A percentile compares a stretch with the other conserved stretches of the same genome.
Conservation (phyloP, 1,140 invertebrate genomes). For the Cyclargus thomasi region DNA sequence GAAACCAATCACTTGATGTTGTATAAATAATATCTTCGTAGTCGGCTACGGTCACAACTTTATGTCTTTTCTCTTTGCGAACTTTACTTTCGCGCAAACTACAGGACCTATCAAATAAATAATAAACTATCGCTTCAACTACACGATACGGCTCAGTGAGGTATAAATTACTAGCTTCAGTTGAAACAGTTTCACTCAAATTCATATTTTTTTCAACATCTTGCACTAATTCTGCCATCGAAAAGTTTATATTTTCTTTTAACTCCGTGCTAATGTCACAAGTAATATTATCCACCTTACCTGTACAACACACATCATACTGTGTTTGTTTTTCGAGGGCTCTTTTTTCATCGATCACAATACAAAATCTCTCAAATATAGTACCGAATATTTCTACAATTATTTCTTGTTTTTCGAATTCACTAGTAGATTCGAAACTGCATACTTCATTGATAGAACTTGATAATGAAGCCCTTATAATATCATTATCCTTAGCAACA, state of each 20-base stretch:
- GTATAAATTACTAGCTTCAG: constrained; percentile 42
- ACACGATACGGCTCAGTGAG: constrained; percentile 34
- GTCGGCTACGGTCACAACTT: constrained; percentile 57
- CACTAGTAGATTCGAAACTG: constrained; percentile 55
- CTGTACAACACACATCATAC: not conserved
- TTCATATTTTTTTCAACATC: constrained; percentile 41
- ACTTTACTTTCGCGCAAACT: constrained; percentile 29
- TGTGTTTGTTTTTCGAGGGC: not conserved
- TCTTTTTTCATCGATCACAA: not conserved
- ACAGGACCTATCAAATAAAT: constrained; percentile 48
- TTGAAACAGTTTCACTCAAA: constrained; percentile 38
- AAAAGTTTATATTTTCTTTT: constrained; percentile 38
- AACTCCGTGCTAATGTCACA: constrained; percentile 1
- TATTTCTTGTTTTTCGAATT: constrained; percentile 62
- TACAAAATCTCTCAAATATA: constrained; percentile 40
- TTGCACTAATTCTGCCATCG: constrained; percentile 49
- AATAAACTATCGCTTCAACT: constrained; percentile 49
- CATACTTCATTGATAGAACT: constrained; percentile 32
- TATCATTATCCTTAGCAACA: constrained; percentile 15
- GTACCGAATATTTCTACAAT: constrained; percentile 44
- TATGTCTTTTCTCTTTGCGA: constrained; percentile 32
- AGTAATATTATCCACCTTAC: not conserved
- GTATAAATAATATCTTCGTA: constrained; percentile 62
- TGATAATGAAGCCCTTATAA: constrained; percentile 24
- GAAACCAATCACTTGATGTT: constrained; percentile 33